A percentile compares a stretch with the other conserved stretches of the same genome.
These are phyloP conservation scores for Drosophila kambysellisi DNA, from an alignment of 2,888 invertebrate genomes.

Conservation along the genomic window DNA sequence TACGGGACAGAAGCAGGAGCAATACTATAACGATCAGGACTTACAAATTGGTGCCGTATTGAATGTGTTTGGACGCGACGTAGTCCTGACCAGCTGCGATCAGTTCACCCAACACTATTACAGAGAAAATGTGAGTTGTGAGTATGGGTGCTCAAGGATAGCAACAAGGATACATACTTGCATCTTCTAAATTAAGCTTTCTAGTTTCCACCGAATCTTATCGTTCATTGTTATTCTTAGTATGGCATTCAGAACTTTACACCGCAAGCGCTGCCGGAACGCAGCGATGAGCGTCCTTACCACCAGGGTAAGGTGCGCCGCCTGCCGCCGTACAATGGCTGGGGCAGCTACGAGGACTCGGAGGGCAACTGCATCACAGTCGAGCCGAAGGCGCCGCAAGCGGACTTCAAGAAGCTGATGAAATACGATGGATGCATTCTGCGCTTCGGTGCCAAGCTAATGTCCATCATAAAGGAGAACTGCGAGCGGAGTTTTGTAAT, in stretches of 20 bases:
- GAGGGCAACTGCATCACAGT: conserved; percentile 94
- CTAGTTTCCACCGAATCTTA: not conserved
- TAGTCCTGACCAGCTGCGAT: conserved; percentile 94
- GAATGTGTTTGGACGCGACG: conserved; percentile 92
- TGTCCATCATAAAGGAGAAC: conserved; percentile 89
- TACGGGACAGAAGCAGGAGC: conserved; percentile 85
- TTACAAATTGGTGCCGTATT: conserved; percentile 92
- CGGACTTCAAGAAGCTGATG: conserved; percentile 92
- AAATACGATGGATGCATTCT: conserved; percentile 91
- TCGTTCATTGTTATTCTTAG: conserved; percentile 37
- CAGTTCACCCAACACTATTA: conserved; percentile 94
- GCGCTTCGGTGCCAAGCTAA: conserved; percentile 91
- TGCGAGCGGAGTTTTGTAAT: conserved; percentile 91
- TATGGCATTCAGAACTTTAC: conserved; percentile 84
- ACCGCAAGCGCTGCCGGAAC: conserved; percentile 70
- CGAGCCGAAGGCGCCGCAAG: conserved; percentile 91
- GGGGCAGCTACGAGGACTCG: conserved; percentile 95
- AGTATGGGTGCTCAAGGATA: not conserved
- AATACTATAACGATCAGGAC: conserved; percentile 86
- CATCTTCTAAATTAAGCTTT: not conserved
- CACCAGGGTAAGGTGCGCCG: conserved; percentile 58
- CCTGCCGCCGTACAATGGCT: conserved; percentile 96
- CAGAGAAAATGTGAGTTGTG: conserved; percentile 86
- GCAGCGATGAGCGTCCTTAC: conserved; percentile 63
- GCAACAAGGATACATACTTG: not conserved